A percentile compares a stretch with the other conserved stretches of the same genome.
phyloP scores from a whole-genome alignment of 92 coral and sea anemone genomes.

The Palythoa grandis region DNA sequence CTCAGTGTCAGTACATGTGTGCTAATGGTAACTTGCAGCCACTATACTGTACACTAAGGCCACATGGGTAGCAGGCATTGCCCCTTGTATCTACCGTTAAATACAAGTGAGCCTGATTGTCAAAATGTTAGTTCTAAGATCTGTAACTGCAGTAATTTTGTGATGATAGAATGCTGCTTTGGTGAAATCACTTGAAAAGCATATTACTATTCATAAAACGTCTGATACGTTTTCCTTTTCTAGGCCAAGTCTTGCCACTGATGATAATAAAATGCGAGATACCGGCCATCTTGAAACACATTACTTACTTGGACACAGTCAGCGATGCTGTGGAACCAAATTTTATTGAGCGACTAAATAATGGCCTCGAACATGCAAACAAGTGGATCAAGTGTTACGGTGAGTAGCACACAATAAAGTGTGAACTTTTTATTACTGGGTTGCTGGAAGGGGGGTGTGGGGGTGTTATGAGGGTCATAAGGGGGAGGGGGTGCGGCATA shows the following conservation, averaged over 20 bases:
- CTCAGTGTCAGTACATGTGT: too few relatives aligned
- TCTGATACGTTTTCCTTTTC: background rate
- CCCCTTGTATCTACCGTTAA: too few relatives aligned
- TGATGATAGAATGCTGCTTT: background rate
- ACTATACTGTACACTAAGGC: too few relatives aligned
- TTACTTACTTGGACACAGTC: constrained; percentile 56
- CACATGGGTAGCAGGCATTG: too few relatives aligned
- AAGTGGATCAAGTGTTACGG: constrained; percentile 22
- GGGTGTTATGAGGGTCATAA: too few relatives aligned
- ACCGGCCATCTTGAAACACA: background rate
- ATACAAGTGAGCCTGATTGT: too few relatives aligned
- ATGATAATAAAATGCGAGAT: constrained; percentile 41
- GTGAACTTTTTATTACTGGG: too few relatives aligned
- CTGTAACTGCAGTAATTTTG: too few relatives aligned
- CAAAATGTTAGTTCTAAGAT: background rate
- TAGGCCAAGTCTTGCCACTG: constrained; percentile 56
- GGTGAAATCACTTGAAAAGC: background rate
- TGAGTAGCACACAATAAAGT: background rate
- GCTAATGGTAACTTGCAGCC: too few relatives aligned
- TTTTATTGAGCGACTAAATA: constrained; percentile 43
- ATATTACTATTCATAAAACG: background rate
- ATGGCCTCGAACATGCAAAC: constrained; percentile 45
- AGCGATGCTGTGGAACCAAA: constrained; percentile 48
- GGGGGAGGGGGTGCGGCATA: too few relatives aligned
- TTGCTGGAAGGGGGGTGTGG: too few relatives aligned